phyloP scores from a whole-genome alignment of 2,888 invertebrate species.

The Hypomecis punctinalis region DNA sequence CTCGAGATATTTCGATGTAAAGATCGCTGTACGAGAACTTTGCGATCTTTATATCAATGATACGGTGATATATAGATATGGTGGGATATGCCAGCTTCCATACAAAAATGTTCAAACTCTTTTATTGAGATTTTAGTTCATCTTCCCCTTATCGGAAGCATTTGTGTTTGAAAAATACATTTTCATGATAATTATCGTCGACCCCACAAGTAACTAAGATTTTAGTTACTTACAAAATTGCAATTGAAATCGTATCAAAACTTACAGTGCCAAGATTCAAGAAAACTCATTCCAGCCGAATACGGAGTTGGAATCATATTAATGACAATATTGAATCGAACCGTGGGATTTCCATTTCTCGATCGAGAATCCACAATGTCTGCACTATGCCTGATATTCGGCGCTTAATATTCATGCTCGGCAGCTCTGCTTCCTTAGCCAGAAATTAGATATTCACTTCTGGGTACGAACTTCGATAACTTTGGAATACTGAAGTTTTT shows the following conservation, averaged over 20 bases:
- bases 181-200: no score
- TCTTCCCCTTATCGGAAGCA: no score
- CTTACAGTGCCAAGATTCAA: conserved; percentile 33
- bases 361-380: conserved; percentile 73
- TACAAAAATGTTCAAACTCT: no score
- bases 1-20: no score
- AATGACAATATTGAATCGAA: conserved; percentile 73
- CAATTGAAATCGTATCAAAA: conserved; percentile 9
- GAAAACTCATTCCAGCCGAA: conserved; percentile 54
- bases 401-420: conserved; percentile 75
- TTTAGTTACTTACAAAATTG: background rate
- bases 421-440: conserved; percentile 67
- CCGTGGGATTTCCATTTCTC: conserved; percentile 73
- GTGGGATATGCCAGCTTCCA: no score
- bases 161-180: no score
- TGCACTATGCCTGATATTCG: conserved; percentile 69
- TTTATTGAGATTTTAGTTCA: no score
- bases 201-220: no score
- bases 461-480: conserved; percentile 58
- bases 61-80: no score
- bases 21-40: no score
- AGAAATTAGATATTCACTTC: conserved; percentile 72
- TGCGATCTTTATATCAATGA: no score
- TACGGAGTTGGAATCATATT: conserved; percentile 68
- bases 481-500: conserved; percentile 50